Evolutionary conservation across 2,888 invertebrate genomes (phyloP), one percentile per base, ranked within the genome.

Genomic region (Cenopis cana): DNA sequence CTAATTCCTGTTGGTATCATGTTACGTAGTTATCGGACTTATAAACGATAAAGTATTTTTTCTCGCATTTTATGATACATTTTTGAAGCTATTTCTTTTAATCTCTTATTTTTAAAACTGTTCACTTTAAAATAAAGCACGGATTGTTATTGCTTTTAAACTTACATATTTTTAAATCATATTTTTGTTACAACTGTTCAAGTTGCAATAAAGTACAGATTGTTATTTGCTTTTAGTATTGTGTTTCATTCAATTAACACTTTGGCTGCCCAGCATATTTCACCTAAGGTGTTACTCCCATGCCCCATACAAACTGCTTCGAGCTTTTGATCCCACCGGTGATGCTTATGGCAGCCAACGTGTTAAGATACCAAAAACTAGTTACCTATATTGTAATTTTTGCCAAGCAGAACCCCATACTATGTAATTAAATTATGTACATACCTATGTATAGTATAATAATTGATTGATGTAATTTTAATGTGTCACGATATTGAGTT

Each of bases 71-170:
- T 52, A 20, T 17, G 11, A 50, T 6, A 46, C n/a, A 38, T 59
- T 52, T 59, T 38, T 33, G 46, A 17, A 55, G 24, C 60, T 36
- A 36, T 59, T 54, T 60, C 56, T 67, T 49, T 8, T 33, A 24
- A 24, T 24, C 56, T 49, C 10, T 65, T 52, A 18, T 61, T 60
- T 20, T 61, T 67, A 17, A 50, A 56, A 61, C 61, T 71, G 55
- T 67, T 71, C 49, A 67, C 60, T 61, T 71, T 60, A 49, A 56
- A 71, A 71, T 71, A 71, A 67, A 71, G 67, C 61, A 67, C 67
- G 71, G 71, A 71, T 36, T 71, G 71, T 71, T 71, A 66, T 65
- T 64, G 69, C 69, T 65, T n/a, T n/a, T n/a, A n/a, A n/a, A n/a
- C n/a, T n/a, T n/a, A n/a, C n/a, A n/a, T n/a, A n/a, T n/a, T n/a